Base-by-base conservation (phyloP, 2,113 vertebrate species). In the Ceuthmochares aereus region DNA sequence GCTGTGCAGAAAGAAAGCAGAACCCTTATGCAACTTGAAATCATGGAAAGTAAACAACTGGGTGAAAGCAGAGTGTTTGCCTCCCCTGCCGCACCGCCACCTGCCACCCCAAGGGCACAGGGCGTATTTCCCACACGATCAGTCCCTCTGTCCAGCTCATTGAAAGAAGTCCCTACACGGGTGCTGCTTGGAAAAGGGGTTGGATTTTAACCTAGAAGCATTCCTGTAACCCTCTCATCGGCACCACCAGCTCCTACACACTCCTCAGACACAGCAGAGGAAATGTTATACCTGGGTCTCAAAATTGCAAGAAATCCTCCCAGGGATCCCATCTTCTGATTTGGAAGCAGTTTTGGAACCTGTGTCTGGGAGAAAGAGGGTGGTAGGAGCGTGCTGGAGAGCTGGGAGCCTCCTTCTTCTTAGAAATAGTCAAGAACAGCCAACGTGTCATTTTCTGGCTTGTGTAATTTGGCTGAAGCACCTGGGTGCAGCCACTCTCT, bases 1-100 rank as follows among this genome's bases (percentile, higher is more conserved):
- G 83, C 56, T n/a, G 17, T 34, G 87, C 45, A 59, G 95, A 95
- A 94, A 92, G 75, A 88, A 93, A 88, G 87, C 84, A 89, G 30
- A 89, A 55, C 59, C 12, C 58, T 87, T 76, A 76, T 5, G 36
- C 82, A 95, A 95, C 68, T 87, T 36, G 22, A 72, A 84, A 83
- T 62, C 1, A 0, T 29, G 29, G 63, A 83, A 12, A 75, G 60
- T 40, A 95, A 93, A 89, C 55, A 27, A 54, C 54, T 2, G 0
- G 54, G 67, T 72, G 43, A 67, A 91, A 47, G 25, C 49, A 66
- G 55, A 75, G 79, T 0, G 3, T 36, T 52, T 1, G 5, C n/a
- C n/a, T 76, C 55, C 45, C 63, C 40, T 1, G 5, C 14, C 22
- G n/a, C 43, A 32, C 7, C 34, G 22, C 58, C 2, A 2, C 4